Evolutionary conservation across 2,113 vertebrate species (phyloP).

Genomic region (Sprattus sprattus): DNA sequence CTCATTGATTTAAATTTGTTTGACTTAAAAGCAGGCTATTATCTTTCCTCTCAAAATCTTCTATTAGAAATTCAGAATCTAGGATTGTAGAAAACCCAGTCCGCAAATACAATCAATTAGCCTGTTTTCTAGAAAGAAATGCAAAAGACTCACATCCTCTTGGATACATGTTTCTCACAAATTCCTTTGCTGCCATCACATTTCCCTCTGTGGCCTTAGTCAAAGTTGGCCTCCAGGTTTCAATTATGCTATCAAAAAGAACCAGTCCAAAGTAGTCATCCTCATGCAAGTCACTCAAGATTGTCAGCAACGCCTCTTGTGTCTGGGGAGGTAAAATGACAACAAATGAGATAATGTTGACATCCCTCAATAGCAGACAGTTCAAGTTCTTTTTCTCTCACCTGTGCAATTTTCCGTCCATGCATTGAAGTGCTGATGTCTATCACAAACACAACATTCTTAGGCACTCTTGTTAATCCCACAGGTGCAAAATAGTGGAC

Average conservation of each 20-base stretch:
- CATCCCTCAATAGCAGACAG: background rate
- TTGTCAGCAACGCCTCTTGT: conserved; percentile 60
- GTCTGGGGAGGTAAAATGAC: conserved; percentile 55
- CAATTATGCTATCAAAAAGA: fast-evolving
- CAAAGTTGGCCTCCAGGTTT: conserved; percentile 50
- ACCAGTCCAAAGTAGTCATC: conserved; percentile 69
- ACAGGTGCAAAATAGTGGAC: conserved; percentile 75
- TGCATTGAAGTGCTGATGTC: conserved; percentile 69
- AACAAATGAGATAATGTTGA: background rate
- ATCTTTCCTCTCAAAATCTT: no score
- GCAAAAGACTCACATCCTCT: conserved; percentile 28
- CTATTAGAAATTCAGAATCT: no score
- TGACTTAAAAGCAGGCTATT: no score
- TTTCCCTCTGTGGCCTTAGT: conserved; percentile 60
- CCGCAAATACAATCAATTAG: background rate
- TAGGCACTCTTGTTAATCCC: conserved; percentile 60
- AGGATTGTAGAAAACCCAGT: no score
- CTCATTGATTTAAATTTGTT: no score
- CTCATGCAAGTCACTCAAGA: conserved; percentile 64
- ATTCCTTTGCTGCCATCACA: conserved; percentile 44
- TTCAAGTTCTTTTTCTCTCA: conserved; percentile 27
- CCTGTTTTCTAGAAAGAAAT: background rate
- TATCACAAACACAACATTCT: conserved; percentile 75
- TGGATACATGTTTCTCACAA: fast-evolving
- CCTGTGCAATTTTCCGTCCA: conserved; percentile 63